phyloP scores from a whole-genome alignment of 2,113 vertebrate genomes.

The Vanacampus margaritifer region DNA sequence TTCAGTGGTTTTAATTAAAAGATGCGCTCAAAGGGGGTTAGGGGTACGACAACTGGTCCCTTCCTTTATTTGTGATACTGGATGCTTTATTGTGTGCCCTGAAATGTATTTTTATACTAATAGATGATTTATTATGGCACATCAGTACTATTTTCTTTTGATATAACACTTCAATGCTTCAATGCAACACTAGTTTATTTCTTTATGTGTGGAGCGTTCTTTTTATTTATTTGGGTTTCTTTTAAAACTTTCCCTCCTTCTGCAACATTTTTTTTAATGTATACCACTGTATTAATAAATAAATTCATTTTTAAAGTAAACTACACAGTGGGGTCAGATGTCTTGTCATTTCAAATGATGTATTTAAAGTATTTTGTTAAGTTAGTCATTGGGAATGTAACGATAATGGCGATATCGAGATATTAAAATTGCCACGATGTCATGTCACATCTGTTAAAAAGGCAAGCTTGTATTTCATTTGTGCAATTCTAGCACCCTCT shows the following conservation, averaged over 20 bases:
- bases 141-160: slow-evolving; percentile 92
- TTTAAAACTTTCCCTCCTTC: slow-evolving; percentile 49
- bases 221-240: slow-evolving; percentile 77
- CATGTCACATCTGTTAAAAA: too few relatives aligned
- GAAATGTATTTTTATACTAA: slow-evolving; percentile 99
- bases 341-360: neutral
- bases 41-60: slow-evolving; percentile 77
- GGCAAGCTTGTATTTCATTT: too few relatives aligned
- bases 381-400: too few relatives aligned
- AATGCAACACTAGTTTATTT: slow-evolving; percentile 82
- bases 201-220: slow-evolving; percentile 84
- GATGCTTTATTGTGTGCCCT: slow-evolving; percentile 97
- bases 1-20: slow-evolving; percentile 86
- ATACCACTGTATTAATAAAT: slow-evolving; percentile 90
- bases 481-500: too few relatives aligned
- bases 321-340: slow-evolving; percentile 4
- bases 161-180: slow-evolving; percentile 87
- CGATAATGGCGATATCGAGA: too few relatives aligned
- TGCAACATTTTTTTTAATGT: slow-evolving; percentile 89
- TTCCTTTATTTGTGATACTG: slow-evolving; percentile 98
- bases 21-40: slow-evolving; percentile 80
- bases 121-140: slow-evolving; percentile 99
- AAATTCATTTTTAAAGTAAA: slow-evolving; percentile 98
- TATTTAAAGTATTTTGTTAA: neutral
- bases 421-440: too few relatives aligned